Percentiles rank a stretch among this genome's conserved stretches.
Conservation (phyloP, 1,140 invertebrate genomes). For the Diabrotica virgifera region DNA sequence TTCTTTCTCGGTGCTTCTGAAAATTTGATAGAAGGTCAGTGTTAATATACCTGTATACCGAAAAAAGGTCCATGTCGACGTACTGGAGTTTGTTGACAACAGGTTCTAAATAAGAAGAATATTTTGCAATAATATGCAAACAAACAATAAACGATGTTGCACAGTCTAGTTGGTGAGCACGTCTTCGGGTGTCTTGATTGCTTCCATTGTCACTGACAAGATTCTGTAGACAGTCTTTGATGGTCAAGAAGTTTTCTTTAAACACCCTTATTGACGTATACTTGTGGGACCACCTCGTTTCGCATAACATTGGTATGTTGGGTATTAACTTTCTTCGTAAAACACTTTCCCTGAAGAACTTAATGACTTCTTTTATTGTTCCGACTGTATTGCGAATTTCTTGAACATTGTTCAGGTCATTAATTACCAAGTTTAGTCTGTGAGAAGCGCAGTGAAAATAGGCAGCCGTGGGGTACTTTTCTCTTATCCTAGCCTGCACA, state of each 20-base stretch:
- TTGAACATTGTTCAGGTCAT: neutral
- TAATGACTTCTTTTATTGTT: neutral
- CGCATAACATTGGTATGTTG: neutral
- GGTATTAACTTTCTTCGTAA: neutral
- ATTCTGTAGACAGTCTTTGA: no score
- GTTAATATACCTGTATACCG: no score
- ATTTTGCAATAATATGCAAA: no score
- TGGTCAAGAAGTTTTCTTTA: neutral
- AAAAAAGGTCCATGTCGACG: no score
- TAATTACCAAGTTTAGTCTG: slow-evolving; percentile 1
- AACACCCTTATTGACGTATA: neutral
- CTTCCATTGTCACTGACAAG: neutral
- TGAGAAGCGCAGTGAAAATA: slow-evolving; percentile 6
- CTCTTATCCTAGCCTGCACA: neutral
- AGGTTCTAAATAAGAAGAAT: no score
- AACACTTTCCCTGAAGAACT: neutral
- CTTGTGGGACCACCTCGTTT: neutral
- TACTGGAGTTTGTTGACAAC: no score
- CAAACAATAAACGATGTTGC: no score
- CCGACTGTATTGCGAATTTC: neutral
- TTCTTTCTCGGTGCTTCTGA: slow-evolving; percentile 9
- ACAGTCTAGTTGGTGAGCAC: no score
- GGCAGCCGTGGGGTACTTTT: neutral
- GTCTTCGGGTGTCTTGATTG: neutral
- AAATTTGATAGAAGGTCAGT: no score